Evolutionary conservation across 2,797 vertebrate species (phyloP), one percentile per base, ranked within the genome.

Genomic region (Mus minutoides): DNA sequence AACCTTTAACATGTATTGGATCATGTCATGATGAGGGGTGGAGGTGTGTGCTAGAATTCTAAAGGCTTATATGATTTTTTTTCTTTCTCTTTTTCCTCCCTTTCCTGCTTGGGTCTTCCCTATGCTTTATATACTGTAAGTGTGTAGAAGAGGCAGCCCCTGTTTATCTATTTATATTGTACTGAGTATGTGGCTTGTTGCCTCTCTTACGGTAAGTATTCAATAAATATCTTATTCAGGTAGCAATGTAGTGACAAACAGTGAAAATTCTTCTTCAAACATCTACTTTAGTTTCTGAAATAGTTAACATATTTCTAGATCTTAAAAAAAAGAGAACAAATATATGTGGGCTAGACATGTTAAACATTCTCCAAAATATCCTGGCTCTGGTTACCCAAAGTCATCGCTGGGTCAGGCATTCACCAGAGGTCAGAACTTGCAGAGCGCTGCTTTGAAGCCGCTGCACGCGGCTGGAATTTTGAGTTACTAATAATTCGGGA

Each of bases 401-500:
- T 96, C 96, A 88, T 82, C 2, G 71, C 88, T 80, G 49, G 94
- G 89, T 92, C 96, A 92, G 0, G 26, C n/a, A 75, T 83, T 92
- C 90, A 79, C 43, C 84, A 67, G 94, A 96, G 96, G 96, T 94
- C 92, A 94, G 17, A 76, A 58, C 79, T 67, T 85, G 40, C 84
- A 93, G 92, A 92, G 79, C 1, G 26, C 60, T 9, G 64, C 95
- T 95, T 94, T 94, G 94, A 95, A 90, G 71, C 64, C 64, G 73
- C 77, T 95, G 88, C 60, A 84, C 43, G 84, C 82, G 80, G 84
- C 88, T 94, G 56, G 49, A 89, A 93, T 96, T 96, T 95, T 85
- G 86, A 93, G 92, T 95, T 83, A 58, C 96, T 93, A 93, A 91
- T 88, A 97, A 94, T 22, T 94, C 94, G 80, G 94, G 91, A 95